Base-by-base conservation (phyloP, 2,797 vertebrate genomes). In the Helicolenus hilgendorfi region DNA sequence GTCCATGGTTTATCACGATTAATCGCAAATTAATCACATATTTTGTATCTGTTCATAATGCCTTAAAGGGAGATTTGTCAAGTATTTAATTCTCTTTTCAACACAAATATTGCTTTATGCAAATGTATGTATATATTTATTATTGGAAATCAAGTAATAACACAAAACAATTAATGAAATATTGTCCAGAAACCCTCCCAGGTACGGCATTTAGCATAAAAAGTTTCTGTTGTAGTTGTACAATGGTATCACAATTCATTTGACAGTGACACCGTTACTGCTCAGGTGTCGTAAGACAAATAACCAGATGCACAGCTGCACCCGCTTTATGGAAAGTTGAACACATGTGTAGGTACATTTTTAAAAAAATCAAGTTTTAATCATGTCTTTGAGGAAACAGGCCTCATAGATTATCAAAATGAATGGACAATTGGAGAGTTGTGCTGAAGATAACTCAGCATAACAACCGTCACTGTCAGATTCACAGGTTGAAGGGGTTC, bases 141-240 rank as follows among this genome's bases (percentile, higher is more conserved):
- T 18, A 45, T 18, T 45, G 41, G 41, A 45, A 45, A 45, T 45
- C 14, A 18, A 45, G 18, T 45, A 45, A 18, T 45, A 45, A 45
- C 41, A 45, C 41, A 45, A 45, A 45, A 45, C 6, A 45, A 45
- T 45, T 45, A 18, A 45, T 45, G 41, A 45, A 18, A 45, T 1
- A 45, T 45, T 45, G 41, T 45, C 41, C 41, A 45, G 41, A 45
- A 45, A 45, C 41, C 15, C 41, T 18, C 15, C 0, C 41, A 45
- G 14, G 41, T 45, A 7, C 41, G 18, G 15, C 15, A 45, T 45
- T 45, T 18, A 3, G 31, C 31, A 33, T 33, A 33, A 33, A 7
- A 20, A 26, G 18, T 33, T 65, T 31, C 22, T 29, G 31, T 67
- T 26, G 9, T 55, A 80, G 73, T 88, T 78, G n/a, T n/a, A 80